phyloP scores from a whole-genome alignment of 1,140 invertebrate species.

The Dreissena rostriformis region DNA sequence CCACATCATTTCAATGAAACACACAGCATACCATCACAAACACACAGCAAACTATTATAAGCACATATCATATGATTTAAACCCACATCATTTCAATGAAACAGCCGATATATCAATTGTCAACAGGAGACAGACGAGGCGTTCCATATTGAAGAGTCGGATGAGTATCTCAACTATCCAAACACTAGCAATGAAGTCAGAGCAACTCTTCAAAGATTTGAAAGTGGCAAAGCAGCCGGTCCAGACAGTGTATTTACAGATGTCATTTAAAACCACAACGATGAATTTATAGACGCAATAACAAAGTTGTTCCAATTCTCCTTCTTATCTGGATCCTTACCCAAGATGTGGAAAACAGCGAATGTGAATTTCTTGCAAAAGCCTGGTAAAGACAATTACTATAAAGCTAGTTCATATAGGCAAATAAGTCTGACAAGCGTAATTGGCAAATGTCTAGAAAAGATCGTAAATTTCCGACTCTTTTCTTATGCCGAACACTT shows the following conservation, averaged over 20 bases:
- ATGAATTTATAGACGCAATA: not conserved
- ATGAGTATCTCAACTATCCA: not conserved
- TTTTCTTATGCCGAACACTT: slow-evolving; percentile 8
- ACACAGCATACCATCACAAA: too few species aligned
- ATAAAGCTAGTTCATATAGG: slow-evolving; percentile 2
- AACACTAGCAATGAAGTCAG: not conserved
- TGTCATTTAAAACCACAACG: not conserved
- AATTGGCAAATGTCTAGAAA: slow-evolving; percentile 17
- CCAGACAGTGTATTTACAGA: not conserved
- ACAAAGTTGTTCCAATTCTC: not conserved
- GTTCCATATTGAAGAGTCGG: too few species aligned
- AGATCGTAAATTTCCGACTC: not conserved
- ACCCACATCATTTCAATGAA: too few species aligned
- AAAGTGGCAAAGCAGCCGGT: not conserved
- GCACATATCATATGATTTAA: too few species aligned
- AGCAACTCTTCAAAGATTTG: not conserved
- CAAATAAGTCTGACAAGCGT: slow-evolving; percentile 21
- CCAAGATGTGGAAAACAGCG: slow-evolving; percentile 4
- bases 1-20: too few species aligned
- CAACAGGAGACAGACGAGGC: too few species aligned
- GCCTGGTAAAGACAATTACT: slow-evolving; percentile 3
- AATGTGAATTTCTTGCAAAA: slow-evolving; percentile 14
- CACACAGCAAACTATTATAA: too few species aligned
- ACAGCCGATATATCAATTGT: too few species aligned
- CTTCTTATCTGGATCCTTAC: not conserved